Conservation (phyloP, 2,113 vertebrate genomes). For the Pipa parva region DNA sequence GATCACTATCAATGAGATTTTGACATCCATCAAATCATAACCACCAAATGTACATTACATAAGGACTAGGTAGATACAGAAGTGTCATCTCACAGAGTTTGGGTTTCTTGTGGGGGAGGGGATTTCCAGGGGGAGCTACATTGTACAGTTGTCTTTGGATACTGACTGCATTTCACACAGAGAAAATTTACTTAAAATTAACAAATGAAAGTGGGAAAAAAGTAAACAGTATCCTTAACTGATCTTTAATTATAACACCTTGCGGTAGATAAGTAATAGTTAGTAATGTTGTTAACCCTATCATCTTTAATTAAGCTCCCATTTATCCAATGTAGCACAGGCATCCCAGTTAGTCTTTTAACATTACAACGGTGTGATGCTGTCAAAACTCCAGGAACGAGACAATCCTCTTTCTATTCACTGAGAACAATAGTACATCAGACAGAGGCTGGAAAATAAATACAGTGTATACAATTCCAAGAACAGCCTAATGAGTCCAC, state of each 20-base stretch:
- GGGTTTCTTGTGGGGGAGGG: too few relatives aligned
- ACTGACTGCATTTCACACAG: too few relatives aligned
- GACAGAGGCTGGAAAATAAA: conserved; percentile 49
- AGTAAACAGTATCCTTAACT: background rate
- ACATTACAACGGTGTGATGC: conserved; percentile 7
- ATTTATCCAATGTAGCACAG: background rate
- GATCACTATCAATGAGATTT: too few relatives aligned
- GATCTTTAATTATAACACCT: background rate
- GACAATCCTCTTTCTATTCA: conserved; percentile 5
- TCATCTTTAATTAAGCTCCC: conserved; percentile 1
- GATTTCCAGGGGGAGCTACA: too few relatives aligned
- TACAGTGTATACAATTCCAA: conserved; percentile 33
- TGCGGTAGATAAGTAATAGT: conserved; percentile 29
- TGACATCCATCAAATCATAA: too few relatives aligned
- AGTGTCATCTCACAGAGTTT: too few relatives aligned
- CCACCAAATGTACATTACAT: too few relatives aligned
- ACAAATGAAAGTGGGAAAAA: too few relatives aligned
- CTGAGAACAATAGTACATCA: conserved; percentile 18
- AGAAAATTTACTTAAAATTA: too few relatives aligned
- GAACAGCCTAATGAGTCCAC: conserved; percentile 46
- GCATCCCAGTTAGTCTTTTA: background rate
- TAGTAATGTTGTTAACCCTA: conserved; percentile 35
- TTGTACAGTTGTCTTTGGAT: too few relatives aligned
- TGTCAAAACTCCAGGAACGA: background rate
- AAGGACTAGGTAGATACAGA: too few relatives aligned